These are phyloP conservation scores for Mungos mungo DNA, from an alignment of 2,113 vertebrate species.

Conservation along the genomic window DNA sequence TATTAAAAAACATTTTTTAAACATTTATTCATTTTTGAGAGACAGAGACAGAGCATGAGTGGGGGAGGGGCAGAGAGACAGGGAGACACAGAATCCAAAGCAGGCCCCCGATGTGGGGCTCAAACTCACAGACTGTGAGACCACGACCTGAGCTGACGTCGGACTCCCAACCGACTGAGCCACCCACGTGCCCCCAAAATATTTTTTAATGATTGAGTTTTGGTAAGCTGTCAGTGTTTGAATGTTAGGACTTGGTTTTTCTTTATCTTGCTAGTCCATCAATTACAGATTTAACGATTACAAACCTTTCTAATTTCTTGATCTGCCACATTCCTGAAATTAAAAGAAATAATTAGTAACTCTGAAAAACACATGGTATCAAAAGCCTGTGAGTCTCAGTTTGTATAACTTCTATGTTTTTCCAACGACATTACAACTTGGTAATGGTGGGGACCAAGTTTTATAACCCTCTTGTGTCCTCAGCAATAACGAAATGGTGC, in stretches of 20 bases:
- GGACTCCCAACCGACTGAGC: too few species aligned
- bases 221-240: not conserved
- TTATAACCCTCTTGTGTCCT: fast-evolving
- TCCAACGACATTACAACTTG: not conserved
- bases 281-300: not conserved
- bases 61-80: too few species aligned
- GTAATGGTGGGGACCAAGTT: not conserved
- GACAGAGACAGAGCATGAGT: too few species aligned
- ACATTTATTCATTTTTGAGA: too few species aligned
- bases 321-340: not conserved
- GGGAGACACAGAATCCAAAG: too few species aligned
- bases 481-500: not conserved
- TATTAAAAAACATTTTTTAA: not conserved
- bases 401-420: not conserved
- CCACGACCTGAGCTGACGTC: too few species aligned
- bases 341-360: not conserved
- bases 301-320: not conserved
- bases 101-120: too few species aligned
- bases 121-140: too few species aligned
- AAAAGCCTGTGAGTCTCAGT: fast-evolving
- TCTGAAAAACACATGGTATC: not conserved
- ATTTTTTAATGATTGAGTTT: not conserved
- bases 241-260: not conserved
- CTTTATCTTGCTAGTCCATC: not conserved
- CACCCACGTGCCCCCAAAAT: not conserved